Conservation (phyloP, 2,113 vertebrate genomes). For the Prietella phreatophila region DNA sequence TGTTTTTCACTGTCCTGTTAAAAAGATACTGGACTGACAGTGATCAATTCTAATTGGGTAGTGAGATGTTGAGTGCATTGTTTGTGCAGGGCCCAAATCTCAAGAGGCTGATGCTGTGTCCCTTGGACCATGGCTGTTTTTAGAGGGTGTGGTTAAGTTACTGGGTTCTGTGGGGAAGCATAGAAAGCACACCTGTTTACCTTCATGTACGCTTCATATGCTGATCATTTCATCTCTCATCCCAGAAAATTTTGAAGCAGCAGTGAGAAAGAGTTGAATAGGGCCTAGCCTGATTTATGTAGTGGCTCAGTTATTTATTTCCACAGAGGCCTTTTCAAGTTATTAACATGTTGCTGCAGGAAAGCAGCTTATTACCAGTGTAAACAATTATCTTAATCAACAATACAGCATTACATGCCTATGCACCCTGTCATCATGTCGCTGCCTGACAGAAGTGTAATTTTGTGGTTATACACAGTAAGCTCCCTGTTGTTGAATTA, state of each 20-base stretch:
- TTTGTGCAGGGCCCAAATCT: conserved; percentile 51
- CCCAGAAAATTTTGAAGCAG: not conserved
- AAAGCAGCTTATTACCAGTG: not conserved
- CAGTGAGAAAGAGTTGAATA: not conserved
- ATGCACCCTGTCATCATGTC: not conserved
- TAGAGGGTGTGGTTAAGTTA: conserved; percentile 19
- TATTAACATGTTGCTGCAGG: conserved; percentile 2
- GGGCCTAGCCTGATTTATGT: not conserved
- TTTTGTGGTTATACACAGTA: not conserved
- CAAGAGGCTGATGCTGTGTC: conserved; percentile 24
- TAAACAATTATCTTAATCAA: not conserved
- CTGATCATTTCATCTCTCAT: not conserved
- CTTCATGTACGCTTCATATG: not conserved
- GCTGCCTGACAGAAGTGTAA: not conserved
- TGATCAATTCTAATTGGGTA: conserved; percentile 60
- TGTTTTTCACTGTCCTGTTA: not conserved
- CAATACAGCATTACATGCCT: not conserved
- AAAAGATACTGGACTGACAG: conserved; percentile 36
- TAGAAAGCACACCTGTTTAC: not conserved
- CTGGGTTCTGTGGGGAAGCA: conserved; percentile 30
- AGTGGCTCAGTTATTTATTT: not conserved
- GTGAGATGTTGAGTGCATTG: conserved; percentile 57
- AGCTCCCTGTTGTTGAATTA: not conserved
- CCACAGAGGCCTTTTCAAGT: not conserved
- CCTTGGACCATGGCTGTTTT: not conserved